Base-by-base conservation (phyloP, 2,113 vertebrate genomes). In the Trochalopteron elliotii region DNA sequence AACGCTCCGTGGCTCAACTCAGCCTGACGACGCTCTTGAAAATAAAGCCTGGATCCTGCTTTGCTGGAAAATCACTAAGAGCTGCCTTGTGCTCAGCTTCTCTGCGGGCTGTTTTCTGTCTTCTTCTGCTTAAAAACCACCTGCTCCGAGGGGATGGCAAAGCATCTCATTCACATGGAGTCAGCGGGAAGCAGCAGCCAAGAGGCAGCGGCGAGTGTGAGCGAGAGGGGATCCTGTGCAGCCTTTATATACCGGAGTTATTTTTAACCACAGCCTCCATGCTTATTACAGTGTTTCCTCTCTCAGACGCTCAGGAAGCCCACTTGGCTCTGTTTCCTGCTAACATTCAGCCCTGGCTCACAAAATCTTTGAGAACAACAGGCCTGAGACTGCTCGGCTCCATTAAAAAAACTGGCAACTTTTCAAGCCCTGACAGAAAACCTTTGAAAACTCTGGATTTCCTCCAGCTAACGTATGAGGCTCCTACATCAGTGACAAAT, bases 221-320 rank as follows among this genome's bases (percentile, higher is more conserved):
- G 97, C 92, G 93, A 89, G 98, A 96, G 96, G 97, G 98, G 98
- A 98, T 98, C 98, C 98, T 98, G 96, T 5, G 49, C 96, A 44
- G 90, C 97, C 98, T 95, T 99, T 99, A 98, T 99, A 99, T 99
- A 99, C 97, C 97, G 9, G 95, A 64, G 99, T 99, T 99, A 99
- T 99, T 99, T 99, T 99, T 99, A 99, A 98, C 98, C 98, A 42
- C 98, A 96, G 98, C 98, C 98, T 98, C 98, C 98, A 98, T 98
- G 98, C 98, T 98, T 98, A 98, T 99, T 98, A 98, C 98, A 97
- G 97, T 78, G 98, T 98, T 99, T 98, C 99, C 99, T 99, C 98
- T 98, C 98, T 86, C 97, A 97, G 98, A 97, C 97, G 97, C 97
- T 98, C 99, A 99, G 99, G 99, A 99, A 99, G 98, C 98, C 98